A percentile compares a stretch with the other conserved stretches of the same genome.
Conservation (phyloP, 2,113 vertebrate species). For the Probosciger aterrimus region DNA sequence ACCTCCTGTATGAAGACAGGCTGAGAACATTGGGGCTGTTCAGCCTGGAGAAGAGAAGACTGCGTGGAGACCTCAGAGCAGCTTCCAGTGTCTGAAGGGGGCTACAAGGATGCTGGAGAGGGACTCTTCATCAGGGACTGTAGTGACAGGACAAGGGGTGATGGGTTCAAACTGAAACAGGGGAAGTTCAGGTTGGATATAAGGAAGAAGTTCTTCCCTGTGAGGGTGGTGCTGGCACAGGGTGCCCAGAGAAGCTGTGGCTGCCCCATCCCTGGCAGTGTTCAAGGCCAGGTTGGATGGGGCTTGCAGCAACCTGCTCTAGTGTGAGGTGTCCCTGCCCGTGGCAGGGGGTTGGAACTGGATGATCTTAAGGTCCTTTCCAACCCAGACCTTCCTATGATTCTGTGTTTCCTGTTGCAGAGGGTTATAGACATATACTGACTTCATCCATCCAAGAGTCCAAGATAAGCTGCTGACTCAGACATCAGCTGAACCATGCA, state of each 20-base stretch:
- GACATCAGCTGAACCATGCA: neutral
- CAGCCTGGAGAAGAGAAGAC: no score
- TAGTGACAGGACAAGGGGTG: no score
- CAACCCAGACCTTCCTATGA: neutral
- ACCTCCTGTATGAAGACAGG: no score
- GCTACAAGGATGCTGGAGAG: no score
- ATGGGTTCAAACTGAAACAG: no score
- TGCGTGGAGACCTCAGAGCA: no score
- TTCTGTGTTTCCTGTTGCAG: neutral
- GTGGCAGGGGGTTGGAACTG: neutral
- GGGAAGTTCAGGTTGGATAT: no score
- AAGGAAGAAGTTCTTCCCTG: no score
- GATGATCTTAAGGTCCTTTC: neutral
- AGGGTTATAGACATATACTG: neutral
- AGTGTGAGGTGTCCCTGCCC: neutral
- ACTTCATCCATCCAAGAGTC: neutral
- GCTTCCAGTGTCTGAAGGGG: no score
- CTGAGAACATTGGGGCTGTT: no score
- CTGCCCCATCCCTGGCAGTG: neutral
- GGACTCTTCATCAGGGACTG: no score
- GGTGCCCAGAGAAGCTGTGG: neutral
- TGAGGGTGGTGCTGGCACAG: no score
- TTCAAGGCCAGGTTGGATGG: fast-evolving
- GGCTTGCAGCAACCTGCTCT: neutral
- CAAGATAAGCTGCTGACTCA: neutral